Base-by-base conservation (phyloP, 2,888 invertebrate species). In the Spodoptera littoralis region DNA sequence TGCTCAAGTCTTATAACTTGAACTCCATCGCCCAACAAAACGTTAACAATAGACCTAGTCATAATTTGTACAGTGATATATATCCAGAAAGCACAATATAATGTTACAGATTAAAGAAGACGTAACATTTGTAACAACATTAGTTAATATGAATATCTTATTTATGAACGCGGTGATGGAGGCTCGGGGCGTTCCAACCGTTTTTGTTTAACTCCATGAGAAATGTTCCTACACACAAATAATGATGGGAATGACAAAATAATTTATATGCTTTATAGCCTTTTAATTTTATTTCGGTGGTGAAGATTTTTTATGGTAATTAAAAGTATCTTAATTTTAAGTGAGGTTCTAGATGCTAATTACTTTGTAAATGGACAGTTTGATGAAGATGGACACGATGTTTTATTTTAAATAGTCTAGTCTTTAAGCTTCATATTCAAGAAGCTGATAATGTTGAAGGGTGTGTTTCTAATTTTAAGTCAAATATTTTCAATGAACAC, bases 51-150 rank as follows among this genome's bases (percentile, higher is more conserved):
- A 84, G 86, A 79, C 74, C 70, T 74, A 81, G 85, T 83, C 84
- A 88, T 92, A 92, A 92, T 92, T 91, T 92, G 91, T 90, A 87
- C 85, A 83, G 84, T 92, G 91, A 92, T 92, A 90, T 88, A 92
- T 90, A 90, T 91, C 87, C 86, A 83, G 83, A 89, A 88, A 90
- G 88, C 88, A 90, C 90, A 90, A 87, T 89, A 84, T 90, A 90
- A 90, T 88, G 88, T 87, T 87, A 85, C 84, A 87, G 84, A 90
- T 91, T 90, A 91, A 86, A 86, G 88, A 90, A 78, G 84, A 83
- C 84, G 84, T 84, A 86, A 89, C 88, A 89, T 92, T 91, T 88
- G 88, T 91, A 90, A 89, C 84, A 86, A 89, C 88, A 89, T 92
- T 91, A 89, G 88, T 91, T 90, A 89, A 90, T 90, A 88, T 88